phyloP scores from a whole-genome alignment of 92 coral and sea anemone genomes.

The Bergia puertoricense region DNA sequence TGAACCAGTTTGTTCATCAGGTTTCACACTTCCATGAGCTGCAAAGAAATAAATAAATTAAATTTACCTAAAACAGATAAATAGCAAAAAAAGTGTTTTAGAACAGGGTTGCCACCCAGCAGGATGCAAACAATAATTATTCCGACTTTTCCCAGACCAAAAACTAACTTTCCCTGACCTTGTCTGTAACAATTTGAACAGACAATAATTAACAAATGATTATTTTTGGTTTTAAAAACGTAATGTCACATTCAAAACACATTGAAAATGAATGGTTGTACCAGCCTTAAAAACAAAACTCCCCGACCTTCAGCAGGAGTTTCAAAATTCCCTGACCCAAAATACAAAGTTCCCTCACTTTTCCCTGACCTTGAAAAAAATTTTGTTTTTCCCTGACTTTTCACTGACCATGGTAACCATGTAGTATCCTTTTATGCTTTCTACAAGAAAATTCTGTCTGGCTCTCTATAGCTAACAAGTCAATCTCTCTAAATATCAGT shows the following conservation, averaged over 20 bases:
- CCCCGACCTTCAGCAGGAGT: conserved; percentile 11
- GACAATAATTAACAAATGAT: background rate
- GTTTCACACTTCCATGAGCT: conserved; percentile 34
- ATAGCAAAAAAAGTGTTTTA: background rate
- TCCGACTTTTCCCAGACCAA: conserved; percentile 1
- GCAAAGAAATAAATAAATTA: conserved; percentile 6
- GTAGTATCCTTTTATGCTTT: conserved; percentile 22
- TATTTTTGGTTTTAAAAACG: conserved; percentile 3
- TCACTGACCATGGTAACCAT: conserved; percentile 7
- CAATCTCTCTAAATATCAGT: conserved; percentile 32
- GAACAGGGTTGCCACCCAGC: conserved; percentile 9
- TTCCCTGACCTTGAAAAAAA: background rate
- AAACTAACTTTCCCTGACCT: conserved; percentile 16
- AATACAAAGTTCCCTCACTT: background rate
- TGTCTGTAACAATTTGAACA: conserved; percentile 27
- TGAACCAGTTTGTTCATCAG: conserved; percentile 25
- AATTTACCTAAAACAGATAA: conserved; percentile 16
- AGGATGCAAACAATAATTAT: conserved; percentile 6
- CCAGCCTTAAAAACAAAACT: background rate
- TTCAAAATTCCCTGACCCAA: background rate
- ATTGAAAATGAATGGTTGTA: conserved; percentile 1
- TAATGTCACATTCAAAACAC: conserved; percentile 24
- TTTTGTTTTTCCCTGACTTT: background rate
- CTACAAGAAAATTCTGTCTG: background rate
- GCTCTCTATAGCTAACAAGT: conserved; percentile 19